phyloP scores from a whole-genome alignment of 2,888 invertebrate species.

The Polydrusus cervinus region DNA sequence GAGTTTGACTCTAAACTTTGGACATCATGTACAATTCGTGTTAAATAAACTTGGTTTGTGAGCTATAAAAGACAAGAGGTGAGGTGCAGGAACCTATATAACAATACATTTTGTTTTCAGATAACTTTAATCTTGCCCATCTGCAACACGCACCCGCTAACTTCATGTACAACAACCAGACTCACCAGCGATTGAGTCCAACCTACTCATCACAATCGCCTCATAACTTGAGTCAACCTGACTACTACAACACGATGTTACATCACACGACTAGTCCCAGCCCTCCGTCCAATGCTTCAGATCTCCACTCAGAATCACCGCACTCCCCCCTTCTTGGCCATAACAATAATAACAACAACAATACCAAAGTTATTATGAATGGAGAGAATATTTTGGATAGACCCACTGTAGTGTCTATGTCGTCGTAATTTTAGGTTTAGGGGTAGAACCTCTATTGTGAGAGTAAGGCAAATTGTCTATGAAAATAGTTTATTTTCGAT shows the following conservation, averaged over 20 bases:
- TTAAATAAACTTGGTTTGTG: too few relatives aligned
- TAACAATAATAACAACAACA: constrained; percentile 62
- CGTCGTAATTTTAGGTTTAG: constrained; percentile 54
- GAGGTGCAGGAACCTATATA: too few relatives aligned
- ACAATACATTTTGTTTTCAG: constrained; percentile 58
- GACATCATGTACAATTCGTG: too few relatives aligned
- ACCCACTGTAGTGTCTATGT: constrained; percentile 69
- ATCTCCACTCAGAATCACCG: constrained; percentile 65
- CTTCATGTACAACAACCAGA: constrained; percentile 60
- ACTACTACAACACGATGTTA: constrained; percentile 62
- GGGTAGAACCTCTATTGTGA: not conserved
- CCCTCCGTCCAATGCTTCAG: constrained; percentile 62
- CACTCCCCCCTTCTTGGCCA: constrained; percentile 65
- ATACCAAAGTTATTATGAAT: constrained; percentile 66
- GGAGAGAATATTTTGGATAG: constrained; percentile 65
- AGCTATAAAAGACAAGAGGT: too few relatives aligned
- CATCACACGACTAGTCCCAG: constrained; percentile 61
- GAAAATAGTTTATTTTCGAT: not conserved
- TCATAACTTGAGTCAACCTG: constrained; percentile 68
- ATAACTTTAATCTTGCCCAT: constrained; percentile 64
- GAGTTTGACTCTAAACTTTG: too few relatives aligned
- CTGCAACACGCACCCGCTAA: constrained; percentile 62
- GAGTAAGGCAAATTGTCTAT: constrained; percentile 21
- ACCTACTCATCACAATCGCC: constrained; percentile 64
- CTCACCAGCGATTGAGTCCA: constrained; percentile 65